Base-by-base conservation (phyloP, 2,888 invertebrate genomes). In the Chrysodeixis includens region DNA sequence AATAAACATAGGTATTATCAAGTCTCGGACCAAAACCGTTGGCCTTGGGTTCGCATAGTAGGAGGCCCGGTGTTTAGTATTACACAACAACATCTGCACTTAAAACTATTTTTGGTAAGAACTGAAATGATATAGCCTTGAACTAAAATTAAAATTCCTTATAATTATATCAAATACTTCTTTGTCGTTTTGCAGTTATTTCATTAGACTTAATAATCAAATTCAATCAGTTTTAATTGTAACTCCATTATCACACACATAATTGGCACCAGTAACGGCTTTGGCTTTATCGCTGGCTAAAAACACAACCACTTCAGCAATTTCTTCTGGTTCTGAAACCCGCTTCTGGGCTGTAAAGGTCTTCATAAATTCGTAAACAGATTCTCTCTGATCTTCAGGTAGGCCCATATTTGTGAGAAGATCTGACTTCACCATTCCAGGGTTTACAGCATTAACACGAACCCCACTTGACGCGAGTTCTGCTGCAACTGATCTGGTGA, bases 391-490 rank as follows among this genome's bases (percentile, higher is more conserved):
- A 1, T 18, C 49, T 49, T 49, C 49, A 49, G 16, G 16, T 10
- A 49, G n/a, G 9, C 49, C 49, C 40, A 40, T 40, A 40, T 40
- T 40, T 3, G n/a, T 40, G 14, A 40, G 0, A 40, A 40, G 40
- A 40, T 40, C 40, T n/a, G 40, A n/a, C n/a, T 40, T 40, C 0
- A 40, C 40, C 40, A 40, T 40, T 40, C 40, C 40, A n/a, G 40
- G 40, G 12, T 40, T 40, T 0, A 40, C 40, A 40, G 40, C 40
- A n/a, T 40, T 40, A 1, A 40, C 40, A 6, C 40, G 40, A 40
- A 40, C 40, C 14, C 40, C 40, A n/a, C 40, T 40, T n/a, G 49
- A 20, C 2, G 49, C 49, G 9, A 49, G 49, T 49, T 49, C 49
- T 20, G 18, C 16, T n/a, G 49, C 49, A 20, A 49, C 20, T 20